A percentile compares a stretch with the other conserved stretches of the same genome.
phyloP scores from a whole-genome alignment of 2,797 vertebrate genomes.

The Peromyscus attwateri region DNA sequence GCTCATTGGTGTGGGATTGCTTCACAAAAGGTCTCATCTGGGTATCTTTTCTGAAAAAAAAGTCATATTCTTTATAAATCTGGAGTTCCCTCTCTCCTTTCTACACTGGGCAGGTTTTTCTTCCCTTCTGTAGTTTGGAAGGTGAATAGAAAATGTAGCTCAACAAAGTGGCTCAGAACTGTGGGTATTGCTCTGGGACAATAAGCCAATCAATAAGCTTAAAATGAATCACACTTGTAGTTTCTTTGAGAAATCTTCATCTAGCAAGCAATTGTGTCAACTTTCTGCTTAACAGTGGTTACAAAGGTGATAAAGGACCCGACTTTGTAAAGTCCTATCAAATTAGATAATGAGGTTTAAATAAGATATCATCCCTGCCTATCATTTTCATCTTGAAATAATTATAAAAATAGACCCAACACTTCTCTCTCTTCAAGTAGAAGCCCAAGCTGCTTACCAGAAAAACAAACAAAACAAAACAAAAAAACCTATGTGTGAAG shows the following conservation, averaged over 20 bases:
- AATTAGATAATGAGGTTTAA: slow-evolving; percentile 31
- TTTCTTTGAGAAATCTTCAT: slow-evolving; percentile 8
- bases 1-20: background rate
- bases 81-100: background rate
- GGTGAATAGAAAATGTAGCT: background rate
- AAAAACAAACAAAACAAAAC: background rate
- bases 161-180: background rate
- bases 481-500: background rate
- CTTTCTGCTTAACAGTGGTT: background rate
- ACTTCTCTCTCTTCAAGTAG: background rate
- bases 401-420: background rate
- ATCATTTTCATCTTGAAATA: slow-evolving; percentile 38
- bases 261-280: slow-evolving; percentile 17
- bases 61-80: background rate
- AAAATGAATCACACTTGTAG: background rate
- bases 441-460: background rate
- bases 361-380: background rate
- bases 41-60: background rate
- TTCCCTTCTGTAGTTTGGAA: background rate
- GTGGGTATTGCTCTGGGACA: background rate
- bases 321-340: background rate
- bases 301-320: background rate
- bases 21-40: background rate
- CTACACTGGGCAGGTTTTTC: background rate
- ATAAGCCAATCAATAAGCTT: background rate